phyloP scores from a whole-genome alignment of 2,113 vertebrate genomes.

The Alethe diademata region DNA sequence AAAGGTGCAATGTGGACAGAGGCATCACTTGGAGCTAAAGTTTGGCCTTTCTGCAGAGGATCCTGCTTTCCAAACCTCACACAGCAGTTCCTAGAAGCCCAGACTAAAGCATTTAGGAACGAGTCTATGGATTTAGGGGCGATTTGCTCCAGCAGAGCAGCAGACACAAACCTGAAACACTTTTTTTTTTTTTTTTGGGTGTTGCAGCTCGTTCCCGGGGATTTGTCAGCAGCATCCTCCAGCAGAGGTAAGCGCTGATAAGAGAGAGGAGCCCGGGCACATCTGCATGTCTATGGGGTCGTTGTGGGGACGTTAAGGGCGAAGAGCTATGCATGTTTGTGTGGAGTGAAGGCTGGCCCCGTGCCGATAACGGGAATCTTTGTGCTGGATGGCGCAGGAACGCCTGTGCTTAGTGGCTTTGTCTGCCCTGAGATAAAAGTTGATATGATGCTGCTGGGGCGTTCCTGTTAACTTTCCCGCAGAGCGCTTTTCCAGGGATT shows the following conservation, averaged over 20 bases:
- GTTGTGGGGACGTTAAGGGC: not conserved
- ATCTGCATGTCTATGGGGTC: not conserved
- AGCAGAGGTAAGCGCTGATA: not conserved
- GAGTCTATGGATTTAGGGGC: not conserved
- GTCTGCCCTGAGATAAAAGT: not conserved
- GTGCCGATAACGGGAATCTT: not conserved
- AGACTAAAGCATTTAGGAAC: not conserved
- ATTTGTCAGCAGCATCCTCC: rapidly evolving
- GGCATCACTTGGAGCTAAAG: not conserved
- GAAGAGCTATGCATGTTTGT: not conserved
- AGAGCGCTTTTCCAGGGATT: not conserved
- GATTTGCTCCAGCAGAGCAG: not conserved
- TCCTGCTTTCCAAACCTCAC: not conserved
- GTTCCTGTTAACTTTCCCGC: not conserved
- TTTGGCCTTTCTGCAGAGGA: not conserved
- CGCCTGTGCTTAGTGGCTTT: not conserved
- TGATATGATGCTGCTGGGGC: not conserved
- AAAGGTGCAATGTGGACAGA: not conserved
- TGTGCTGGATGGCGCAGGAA: not conserved
- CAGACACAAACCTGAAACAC: rapidly evolving
- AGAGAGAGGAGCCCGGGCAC: rapidly evolving
- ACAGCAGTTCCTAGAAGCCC: not conserved
- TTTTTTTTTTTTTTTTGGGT: rapidly evolving
- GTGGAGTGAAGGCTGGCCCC: rapidly evolving
- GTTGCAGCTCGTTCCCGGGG: rapidly evolving